Conservation (phyloP, 2,113 vertebrate genomes). For the Proteles cristata region DNA sequence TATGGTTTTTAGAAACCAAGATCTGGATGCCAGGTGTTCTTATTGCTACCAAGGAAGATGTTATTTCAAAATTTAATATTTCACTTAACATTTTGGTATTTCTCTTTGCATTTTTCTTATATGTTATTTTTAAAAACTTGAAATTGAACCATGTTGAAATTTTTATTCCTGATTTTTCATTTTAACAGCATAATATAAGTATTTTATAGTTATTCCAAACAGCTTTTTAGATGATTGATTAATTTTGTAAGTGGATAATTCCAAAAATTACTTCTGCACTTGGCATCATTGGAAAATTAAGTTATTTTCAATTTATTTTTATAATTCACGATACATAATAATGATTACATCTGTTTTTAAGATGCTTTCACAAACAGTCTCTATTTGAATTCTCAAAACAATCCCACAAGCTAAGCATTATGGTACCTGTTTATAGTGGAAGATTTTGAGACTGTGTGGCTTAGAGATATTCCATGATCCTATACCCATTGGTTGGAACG, state of each 20-base stretch:
- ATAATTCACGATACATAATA: not conserved
- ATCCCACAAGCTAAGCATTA: not conserved
- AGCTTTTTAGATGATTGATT: conserved; percentile 41
- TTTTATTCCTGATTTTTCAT: conserved; percentile 4
- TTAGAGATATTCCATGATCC: not conserved
- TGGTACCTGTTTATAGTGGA: not conserved
- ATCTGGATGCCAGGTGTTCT: not conserved
- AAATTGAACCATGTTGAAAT: not conserved
- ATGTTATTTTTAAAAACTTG: conserved; percentile 4
- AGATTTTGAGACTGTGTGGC: not conserved
- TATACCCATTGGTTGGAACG: not conserved
- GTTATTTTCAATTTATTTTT: not conserved
- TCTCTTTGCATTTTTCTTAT: not conserved
- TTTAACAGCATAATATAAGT: not conserved
- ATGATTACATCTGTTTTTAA: not conserved
- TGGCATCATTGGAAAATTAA: not conserved
- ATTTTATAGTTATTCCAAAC: not conserved
- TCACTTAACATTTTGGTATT: not conserved
- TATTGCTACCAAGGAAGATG: not conserved
- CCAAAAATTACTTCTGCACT: conserved; percentile 28
- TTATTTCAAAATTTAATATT: not conserved
- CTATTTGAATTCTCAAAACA: conserved; percentile 9
- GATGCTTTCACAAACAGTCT: not conserved
- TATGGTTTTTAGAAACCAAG: conserved; percentile 12
- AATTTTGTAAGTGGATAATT: not conserved